phyloP scores from a whole-genome alignment of 2,888 invertebrate species.

The Cantharis nigra region DNA sequence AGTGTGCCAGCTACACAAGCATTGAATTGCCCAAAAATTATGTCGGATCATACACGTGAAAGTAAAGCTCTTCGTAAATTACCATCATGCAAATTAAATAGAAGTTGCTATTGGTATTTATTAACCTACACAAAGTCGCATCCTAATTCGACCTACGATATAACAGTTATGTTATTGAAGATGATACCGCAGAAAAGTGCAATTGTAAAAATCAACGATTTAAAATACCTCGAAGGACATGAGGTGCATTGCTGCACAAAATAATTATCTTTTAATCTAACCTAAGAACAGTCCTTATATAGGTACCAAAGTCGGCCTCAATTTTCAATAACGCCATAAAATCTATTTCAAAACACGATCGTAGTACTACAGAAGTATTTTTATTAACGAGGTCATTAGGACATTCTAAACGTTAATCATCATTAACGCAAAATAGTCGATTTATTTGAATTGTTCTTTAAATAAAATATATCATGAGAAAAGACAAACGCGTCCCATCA shows the following conservation, averaged over 20 bases:
- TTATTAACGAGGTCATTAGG: slow-evolving; percentile 1
- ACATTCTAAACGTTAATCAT: slow-evolving; percentile 1
- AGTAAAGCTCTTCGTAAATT: neutral
- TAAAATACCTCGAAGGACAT: neutral
- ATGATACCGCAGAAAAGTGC: neutral
- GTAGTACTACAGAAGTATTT: neutral
- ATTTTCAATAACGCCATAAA: neutral
- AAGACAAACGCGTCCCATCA: neutral
- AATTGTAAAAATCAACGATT: neutral
- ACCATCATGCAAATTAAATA: neutral
- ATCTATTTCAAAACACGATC: neutral
- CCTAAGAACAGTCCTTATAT: neutral
- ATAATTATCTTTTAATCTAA: neutral
- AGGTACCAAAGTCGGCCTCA: neutral
- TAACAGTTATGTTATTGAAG: neutral
- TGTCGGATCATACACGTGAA: neutral
- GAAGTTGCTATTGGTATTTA: neutral
- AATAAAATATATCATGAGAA: neutral
- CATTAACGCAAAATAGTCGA: neutral
- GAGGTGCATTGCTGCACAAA: neutral
- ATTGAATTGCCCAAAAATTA: neutral
- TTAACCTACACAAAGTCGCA: neutral
- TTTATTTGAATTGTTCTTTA: neutral
- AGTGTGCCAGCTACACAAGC: neutral
- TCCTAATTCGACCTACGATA: neutral